Evolutionary conservation across 1,140 invertebrate genomes (phyloP), one percentile per base, ranked within the genome.

Genomic region (Pygmarrhopalites habei): DNA sequence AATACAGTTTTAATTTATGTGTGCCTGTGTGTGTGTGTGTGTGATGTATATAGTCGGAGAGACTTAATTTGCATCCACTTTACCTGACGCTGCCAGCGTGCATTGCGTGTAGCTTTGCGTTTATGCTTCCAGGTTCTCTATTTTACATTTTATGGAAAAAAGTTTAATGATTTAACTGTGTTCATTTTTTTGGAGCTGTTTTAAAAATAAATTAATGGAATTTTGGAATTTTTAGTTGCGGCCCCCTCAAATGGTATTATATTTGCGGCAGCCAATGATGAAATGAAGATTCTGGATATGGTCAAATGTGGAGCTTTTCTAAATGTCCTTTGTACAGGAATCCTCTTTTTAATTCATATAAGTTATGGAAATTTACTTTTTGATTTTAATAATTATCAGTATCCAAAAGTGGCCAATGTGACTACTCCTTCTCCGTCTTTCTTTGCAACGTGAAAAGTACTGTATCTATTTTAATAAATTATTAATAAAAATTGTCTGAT

Each of bases 181-280:
- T 39, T 39, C 35, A 7, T 30, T 60, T 51, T 44, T 28, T 19
- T 21, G 43, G 14, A 19, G 19, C 25, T 29, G 28, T n/a, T 35
- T 41, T 39, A 35, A 39, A 12, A 23, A 41, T 39, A 57, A 39
- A 39, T 17, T 39, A 10, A 7, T 39, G 7, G 7, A 7, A 39
- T 39, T 7, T 39, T 39, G 17, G 7, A 17, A 10, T 39, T 39
- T 58, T 17, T 51, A 52, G 89, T 93, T 1, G 84, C 85, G 21
- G 87, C 87, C 1, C 91, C 92, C 3, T 92, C 93, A 21, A 97
- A 96, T 77, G 92, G 93, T 1, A 89, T 97, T 4, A 61, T 69
- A 4, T 69, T 60, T 30, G 53, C 47, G 0, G 60, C 60, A n/a
- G 67, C 41, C 4, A 59, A 39, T 28, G 67, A 60, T 2, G 67